Percentiles rank a stretch among this genome's conserved stretches.
phyloP scores from a whole-genome alignment of 1,140 invertebrate species.

The Drosophila nasuta region DNA sequence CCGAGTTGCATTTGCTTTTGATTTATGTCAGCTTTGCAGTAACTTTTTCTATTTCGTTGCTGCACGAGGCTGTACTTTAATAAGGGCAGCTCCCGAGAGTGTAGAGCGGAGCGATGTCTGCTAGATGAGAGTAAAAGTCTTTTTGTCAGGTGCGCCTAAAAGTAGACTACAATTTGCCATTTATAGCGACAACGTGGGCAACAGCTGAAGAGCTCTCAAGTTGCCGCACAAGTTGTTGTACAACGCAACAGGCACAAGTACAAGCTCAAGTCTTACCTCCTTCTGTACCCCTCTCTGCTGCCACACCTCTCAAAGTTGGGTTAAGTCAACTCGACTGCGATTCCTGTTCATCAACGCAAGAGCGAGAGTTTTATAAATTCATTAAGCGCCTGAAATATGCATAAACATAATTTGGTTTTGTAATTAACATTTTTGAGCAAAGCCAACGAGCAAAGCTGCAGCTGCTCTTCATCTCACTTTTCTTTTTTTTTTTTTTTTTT shows the following conservation, averaged over 20 bases:
- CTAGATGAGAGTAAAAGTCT: too few relatives aligned
- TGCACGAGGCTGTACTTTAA: background rate
- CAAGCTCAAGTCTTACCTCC: too few relatives aligned
- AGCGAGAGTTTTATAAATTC: conserved; percentile 41
- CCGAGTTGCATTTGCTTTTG: conserved; percentile 16
- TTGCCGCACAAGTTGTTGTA: conserved; percentile 11
- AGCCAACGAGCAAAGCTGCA: background rate
- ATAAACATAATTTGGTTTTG: conserved; percentile 51
- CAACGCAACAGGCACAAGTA: conserved; percentile 5
- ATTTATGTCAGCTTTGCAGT: conserved; percentile 16
- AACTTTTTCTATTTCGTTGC: background rate
- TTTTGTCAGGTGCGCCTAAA: too few relatives aligned
- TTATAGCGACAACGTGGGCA: too few relatives aligned
- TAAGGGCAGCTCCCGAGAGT: too few relatives aligned
- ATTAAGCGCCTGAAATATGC: conserved; percentile 51
- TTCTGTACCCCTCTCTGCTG: too few relatives aligned
- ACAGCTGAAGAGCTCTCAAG: too few relatives aligned
- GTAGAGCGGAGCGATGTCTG: too few relatives aligned
- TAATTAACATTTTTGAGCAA: conserved; percentile 38
- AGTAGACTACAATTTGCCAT: too few relatives aligned
- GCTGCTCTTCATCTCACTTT: background rate
- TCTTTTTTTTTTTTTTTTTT: too few relatives aligned
- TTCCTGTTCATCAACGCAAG: conserved; percentile 19
- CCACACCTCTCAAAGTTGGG: too few relatives aligned
- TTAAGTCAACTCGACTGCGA: conserved; percentile 17